Conservation (phyloP, 2,888 invertebrate genomes). For the Copidosoma aretas region DNA sequence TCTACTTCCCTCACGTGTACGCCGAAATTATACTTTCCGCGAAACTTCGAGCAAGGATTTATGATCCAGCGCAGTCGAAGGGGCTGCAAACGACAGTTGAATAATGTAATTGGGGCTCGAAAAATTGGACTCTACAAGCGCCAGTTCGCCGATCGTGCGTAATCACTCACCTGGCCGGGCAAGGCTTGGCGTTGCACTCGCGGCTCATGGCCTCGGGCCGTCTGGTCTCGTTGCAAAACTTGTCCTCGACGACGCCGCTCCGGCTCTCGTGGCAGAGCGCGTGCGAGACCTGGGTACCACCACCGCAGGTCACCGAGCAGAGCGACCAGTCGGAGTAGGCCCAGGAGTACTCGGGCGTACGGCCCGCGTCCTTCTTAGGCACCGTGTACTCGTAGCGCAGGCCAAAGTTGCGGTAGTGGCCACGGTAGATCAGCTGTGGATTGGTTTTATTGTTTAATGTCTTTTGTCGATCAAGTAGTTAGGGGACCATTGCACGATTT, state of each 20-base stretch:
- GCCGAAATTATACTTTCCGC: not conserved
- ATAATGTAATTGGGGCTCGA: too few species aligned
- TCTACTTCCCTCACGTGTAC: too few species aligned
- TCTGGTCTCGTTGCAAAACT: constrained; percentile 62
- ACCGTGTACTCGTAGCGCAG: constrained; percentile 85
- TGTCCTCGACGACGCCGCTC: constrained; percentile 69
- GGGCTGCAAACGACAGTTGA: too few species aligned
- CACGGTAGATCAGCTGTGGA: constrained; percentile 55
- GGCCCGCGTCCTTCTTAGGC: constrained; percentile 68
- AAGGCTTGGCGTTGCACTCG: constrained; percentile 64
- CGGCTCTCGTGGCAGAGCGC: constrained; percentile 69
- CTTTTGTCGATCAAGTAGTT: too few species aligned
- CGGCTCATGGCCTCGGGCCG: constrained; percentile 61
- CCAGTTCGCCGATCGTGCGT: too few species aligned
- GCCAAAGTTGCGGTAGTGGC: constrained; percentile 77
- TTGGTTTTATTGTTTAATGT: too few species aligned
- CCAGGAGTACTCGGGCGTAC: constrained; percentile 74
- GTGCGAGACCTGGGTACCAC: constrained; percentile 70
- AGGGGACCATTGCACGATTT: too few species aligned
- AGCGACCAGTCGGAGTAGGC: constrained; percentile 81
- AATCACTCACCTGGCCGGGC: constrained; percentile 62
- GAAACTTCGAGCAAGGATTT: not conserved
- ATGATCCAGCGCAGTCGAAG: too few species aligned
- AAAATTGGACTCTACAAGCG: too few species aligned
- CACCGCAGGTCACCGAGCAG: constrained; percentile 80